Percentiles rank a stretch among this genome's conserved stretches.
phyloP scores from a whole-genome alignment of 2,888 invertebrate genomes.

The Shargacucullia verbasci region DNA sequence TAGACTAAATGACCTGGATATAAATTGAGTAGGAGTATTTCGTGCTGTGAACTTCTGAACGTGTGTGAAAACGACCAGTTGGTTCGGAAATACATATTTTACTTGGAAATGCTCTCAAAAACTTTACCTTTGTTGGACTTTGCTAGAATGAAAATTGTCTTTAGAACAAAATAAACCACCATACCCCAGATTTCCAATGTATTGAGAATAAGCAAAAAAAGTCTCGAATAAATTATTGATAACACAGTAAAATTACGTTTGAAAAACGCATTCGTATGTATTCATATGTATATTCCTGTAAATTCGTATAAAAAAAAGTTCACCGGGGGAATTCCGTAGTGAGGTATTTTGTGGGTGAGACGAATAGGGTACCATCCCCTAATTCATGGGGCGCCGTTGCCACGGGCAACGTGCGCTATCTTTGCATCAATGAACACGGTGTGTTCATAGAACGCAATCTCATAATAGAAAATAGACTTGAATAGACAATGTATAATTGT shows the following conservation, averaged over 20 bases:
- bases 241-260: slow-evolving; percentile 31
- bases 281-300: too few relatives aligned
- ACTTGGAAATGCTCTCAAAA: slow-evolving; percentile 44
- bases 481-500: slow-evolving; percentile 78
- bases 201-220: slow-evolving; percentile 18
- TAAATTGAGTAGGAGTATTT: slow-evolving; percentile 72
- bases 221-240: slow-evolving; percentile 20
- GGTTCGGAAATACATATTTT: slow-evolving; percentile 50
- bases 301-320: slow-evolving; percentile 67
- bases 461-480: slow-evolving; percentile 70
- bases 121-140: slow-evolving; percentile 25
- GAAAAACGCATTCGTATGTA: slow-evolving; percentile 52
- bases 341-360: slow-evolving; percentile 79
- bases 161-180: slow-evolving; percentile 16
- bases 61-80: slow-evolving; percentile 55
- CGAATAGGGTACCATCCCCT: slow-evolving; percentile 76
- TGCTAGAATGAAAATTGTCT: slow-evolving; percentile 24
- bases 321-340: slow-evolving; percentile 81
- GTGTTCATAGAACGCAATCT: slow-evolving; percentile 61
- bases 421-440: slow-evolving; percentile 75
- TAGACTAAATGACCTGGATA: slow-evolving; percentile 77
- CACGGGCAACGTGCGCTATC: slow-evolving; percentile 77
- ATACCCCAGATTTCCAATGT: slow-evolving; percentile 1
- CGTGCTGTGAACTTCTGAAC: slow-evolving; percentile 60
- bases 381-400: slow-evolving; percentile 72